Evolutionary conservation across 1,140 invertebrate genomes (phyloP).

Genomic region (Drosophila pallidifrons): DNA sequence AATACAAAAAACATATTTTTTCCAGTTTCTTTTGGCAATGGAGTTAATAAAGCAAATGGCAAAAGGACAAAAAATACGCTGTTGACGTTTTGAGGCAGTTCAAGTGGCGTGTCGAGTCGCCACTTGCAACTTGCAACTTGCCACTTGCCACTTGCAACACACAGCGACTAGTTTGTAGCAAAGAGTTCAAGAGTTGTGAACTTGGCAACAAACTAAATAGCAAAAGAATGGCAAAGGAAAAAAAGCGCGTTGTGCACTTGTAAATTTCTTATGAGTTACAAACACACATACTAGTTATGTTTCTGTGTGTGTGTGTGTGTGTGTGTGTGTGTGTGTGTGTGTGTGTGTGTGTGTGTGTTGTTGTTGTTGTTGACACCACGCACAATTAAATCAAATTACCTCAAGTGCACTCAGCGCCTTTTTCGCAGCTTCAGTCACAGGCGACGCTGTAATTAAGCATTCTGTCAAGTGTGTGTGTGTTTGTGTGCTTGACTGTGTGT

Average conservation of each 20-base stretch:
- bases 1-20: too few species aligned
- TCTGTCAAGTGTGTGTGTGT: slow-evolving; percentile 53
- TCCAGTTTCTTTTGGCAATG: not conserved
- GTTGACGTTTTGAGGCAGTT: slow-evolving; percentile 38
- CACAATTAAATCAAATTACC: slow-evolving; percentile 83
- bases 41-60: slow-evolving; percentile 10
- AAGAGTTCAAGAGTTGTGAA: slow-evolving; percentile 59
- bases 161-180: slow-evolving; percentile 43
- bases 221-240: not conserved
- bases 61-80: not conserved
- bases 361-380: slow-evolving; percentile 56
- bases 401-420: slow-evolving; percentile 76
- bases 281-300: slow-evolving; percentile 3
- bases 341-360: too few species aligned
- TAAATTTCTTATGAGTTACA: slow-evolving; percentile 74
- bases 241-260: slow-evolving; percentile 49
- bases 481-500: slow-evolving; percentile 2
- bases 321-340: slow-evolving; percentile 25
- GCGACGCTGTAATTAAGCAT: slow-evolving; percentile 67
- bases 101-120: slow-evolving; percentile 28
- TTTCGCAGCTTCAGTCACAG: slow-evolving; percentile 48
- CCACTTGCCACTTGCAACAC: slow-evolving; percentile 23
- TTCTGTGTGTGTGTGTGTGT: slow-evolving; percentile 43
- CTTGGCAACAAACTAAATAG: slow-evolving; percentile 46
- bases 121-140: slow-evolving; percentile 16